These are phyloP conservation scores for Lutjanus campechanus DNA, from an alignment of 2,797 vertebrate genomes.

Conservation along the genomic window DNA sequence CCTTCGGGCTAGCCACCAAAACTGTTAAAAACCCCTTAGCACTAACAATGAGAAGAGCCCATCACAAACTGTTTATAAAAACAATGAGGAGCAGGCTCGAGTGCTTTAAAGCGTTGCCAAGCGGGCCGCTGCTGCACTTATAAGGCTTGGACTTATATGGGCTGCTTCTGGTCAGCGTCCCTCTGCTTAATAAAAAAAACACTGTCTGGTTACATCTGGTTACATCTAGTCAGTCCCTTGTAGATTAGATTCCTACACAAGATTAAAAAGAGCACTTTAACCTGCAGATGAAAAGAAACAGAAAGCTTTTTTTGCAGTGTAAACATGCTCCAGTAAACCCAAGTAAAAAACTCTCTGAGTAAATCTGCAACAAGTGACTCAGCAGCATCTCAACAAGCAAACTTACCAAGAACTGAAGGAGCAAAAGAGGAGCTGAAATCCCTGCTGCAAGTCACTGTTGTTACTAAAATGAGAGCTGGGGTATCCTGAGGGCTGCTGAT, in stretches of 20 bases:
- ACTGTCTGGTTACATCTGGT: slow-evolving; percentile 25
- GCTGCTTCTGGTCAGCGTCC: slow-evolving; percentile 60
- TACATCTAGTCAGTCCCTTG: background rate
- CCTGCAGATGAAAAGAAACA: slow-evolving; percentile 1
- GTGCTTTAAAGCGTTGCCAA: slow-evolving; percentile 77
- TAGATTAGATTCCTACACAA: slow-evolving; percentile 19
- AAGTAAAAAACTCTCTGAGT: background rate
- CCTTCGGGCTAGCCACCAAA: slow-evolving; percentile 52
- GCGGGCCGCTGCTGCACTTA: slow-evolving; percentile 56
- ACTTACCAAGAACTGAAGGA: slow-evolving; percentile 62
- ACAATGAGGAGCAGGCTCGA: slow-evolving; percentile 67
- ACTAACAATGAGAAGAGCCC: slow-evolving; percentile 74
- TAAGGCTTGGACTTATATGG: slow-evolving; percentile 74
- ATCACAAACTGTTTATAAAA: slow-evolving; percentile 81
- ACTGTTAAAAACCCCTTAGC: slow-evolving; percentile 67
- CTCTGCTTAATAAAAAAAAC: slow-evolving; percentile 53
- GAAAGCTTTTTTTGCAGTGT: background rate
- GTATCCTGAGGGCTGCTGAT: slow-evolving; percentile 38
- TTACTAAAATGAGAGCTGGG: slow-evolving; percentile 2
- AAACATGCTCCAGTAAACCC: slow-evolving; percentile 8
- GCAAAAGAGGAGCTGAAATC: slow-evolving; percentile 13
- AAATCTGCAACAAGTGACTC: slow-evolving; percentile 40
- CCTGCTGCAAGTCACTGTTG: background rate
- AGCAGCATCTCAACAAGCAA: slow-evolving; percentile 30
- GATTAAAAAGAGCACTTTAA: slow-evolving; percentile 1